Conservation (phyloP, 2,888 invertebrate species). For the Ophraella communa region DNA sequence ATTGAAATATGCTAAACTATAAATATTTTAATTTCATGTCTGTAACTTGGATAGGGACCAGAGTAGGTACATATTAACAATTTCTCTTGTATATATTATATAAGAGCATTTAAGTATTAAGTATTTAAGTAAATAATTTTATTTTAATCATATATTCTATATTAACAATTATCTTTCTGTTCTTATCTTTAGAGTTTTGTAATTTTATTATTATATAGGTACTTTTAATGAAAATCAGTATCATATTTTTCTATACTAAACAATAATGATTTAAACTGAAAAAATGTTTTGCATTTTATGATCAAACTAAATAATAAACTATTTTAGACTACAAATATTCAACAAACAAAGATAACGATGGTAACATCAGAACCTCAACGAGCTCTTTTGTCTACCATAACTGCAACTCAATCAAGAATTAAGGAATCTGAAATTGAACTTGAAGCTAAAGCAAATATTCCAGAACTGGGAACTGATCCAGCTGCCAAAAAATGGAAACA, state of each 20-base stretch:
- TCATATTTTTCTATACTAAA: neutral
- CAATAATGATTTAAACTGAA: neutral
- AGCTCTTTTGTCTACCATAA: constrained; percentile 90
- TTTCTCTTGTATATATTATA: constrained; percentile 33
- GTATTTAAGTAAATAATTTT: neutral
- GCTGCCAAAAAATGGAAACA: constrained; percentile 94
- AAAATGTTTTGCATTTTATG: no score
- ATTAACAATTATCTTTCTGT: neutral
- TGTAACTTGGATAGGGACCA: constrained; percentile 52
- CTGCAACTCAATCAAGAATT: constrained; percentile 87
- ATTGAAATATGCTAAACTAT: neutral
- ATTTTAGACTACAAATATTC: constrained; percentile 59
- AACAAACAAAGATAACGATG: constrained; percentile 85
- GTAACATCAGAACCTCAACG: constrained; percentile 90
- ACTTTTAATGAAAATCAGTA: neutral
- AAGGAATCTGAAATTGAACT: constrained; percentile 81
- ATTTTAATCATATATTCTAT: neutral
- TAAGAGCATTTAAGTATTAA: constrained; percentile 8
- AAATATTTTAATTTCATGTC: constrained; percentile 50
- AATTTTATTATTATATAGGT: neutral
- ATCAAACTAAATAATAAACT: no score
- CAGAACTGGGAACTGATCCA: constrained; percentile 82
- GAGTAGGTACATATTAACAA: constrained; percentile 57
- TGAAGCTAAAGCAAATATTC: constrained; percentile 65
- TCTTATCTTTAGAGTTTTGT: neutral